Base-by-base conservation (phyloP, 1,140 invertebrate genomes). In the Drosophila busckii region DNA sequence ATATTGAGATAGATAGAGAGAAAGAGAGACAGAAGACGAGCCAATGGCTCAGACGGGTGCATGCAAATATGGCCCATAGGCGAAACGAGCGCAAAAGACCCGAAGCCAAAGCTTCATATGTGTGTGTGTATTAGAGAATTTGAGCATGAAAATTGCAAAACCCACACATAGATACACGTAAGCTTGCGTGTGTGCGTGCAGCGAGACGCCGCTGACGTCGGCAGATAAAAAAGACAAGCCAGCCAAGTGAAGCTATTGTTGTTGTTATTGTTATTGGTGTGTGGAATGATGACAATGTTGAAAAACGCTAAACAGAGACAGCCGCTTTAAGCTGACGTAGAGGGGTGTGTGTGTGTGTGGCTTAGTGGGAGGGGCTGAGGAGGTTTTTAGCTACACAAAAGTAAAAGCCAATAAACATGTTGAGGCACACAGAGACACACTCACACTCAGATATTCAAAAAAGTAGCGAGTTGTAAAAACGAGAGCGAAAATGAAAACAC, bases 401-500 rank as follows among this genome's bases (percentile, higher is more conserved):
- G 41, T 54, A 70, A 65, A 66, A 58, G 52, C 20, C 31, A 60
- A 63, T 59, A 64, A 59, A 59, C 15, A 23, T 8, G 7, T 16
- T 2, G 2, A 31, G n/a, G 37, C 2, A 13, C 9, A 35, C 3
- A 17, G n/a, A 22, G 50, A 34, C n/a, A 29, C 26, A 46, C 25
- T 29, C 34, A 40, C 20, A 48, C 23, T 23, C 40, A 32, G 26
- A 50, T 31, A 49, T 8, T 9, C 20, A 41, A 23, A 46, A 58
- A 53, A 75, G 44, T 31, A 65, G 37, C 50, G 42, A 66, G 34
- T 49, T 37, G 32, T 58, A 55, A 45, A 76, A 82, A 70, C 58
- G 75, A 82, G 75, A 82, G 76, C 70, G 76, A 82, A 82, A 82
- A 73, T 73, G 52, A 73, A 82, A 80, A 78, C 63, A 70, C 42